Evolutionary conservation across 64 coral and sea anemone genomes (phyloP).

Genomic region (Acropora tenuis): DNA sequence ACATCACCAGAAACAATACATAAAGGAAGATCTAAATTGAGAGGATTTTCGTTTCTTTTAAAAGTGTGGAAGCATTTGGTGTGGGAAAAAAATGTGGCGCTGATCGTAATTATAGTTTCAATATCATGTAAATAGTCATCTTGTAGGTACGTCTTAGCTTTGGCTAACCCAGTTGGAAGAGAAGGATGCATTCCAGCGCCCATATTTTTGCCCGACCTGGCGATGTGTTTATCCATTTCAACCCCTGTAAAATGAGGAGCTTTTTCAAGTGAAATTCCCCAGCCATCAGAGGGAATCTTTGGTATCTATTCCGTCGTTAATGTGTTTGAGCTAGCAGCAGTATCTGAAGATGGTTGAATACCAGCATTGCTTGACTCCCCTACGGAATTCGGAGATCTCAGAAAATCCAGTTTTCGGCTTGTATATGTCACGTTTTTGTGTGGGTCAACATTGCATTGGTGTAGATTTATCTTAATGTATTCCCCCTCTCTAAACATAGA

Average conservation of each 20-base stretch:
- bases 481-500: no score
- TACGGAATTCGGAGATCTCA: neutral
- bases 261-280: no score
- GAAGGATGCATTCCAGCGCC: no score
- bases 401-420: neutral
- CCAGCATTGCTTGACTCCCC: neutral
- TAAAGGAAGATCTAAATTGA: constrained; percentile 42
- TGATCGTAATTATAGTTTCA: constrained; percentile 55
- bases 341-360: neutral
- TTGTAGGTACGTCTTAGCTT: constrained; percentile 27
- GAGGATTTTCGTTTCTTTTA: constrained; percentile 36
- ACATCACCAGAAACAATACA: constrained; percentile 67
- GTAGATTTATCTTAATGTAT: no score
- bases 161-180: constrained; percentile 55
- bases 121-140: constrained; percentile 73
- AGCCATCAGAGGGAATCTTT: no score
- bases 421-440: neutral
- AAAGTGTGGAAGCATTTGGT: constrained; percentile 65
- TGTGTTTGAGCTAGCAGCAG: neutral
- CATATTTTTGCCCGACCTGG: no score
- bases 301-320: no score
- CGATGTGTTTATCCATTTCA: no score
- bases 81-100: constrained; percentile 37
- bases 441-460: no score
- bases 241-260: no score